These are phyloP conservation scores for Drosophila merina DNA, from an alignment of 2,888 invertebrate genomes.

Conservation along the genomic window DNA sequence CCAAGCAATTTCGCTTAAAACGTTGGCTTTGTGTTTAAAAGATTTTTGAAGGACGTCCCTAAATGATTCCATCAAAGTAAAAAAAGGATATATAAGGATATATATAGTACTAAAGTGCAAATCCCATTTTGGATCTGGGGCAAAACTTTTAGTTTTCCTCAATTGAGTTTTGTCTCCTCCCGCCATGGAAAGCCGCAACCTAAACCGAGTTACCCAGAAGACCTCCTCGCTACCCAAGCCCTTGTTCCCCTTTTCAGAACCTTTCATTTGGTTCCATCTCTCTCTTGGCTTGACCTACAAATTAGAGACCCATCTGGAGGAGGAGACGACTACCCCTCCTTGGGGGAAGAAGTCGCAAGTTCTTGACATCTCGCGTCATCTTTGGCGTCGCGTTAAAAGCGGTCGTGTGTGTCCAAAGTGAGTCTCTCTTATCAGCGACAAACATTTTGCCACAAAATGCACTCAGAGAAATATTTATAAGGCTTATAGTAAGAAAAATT, in stretches of 20 bases:
- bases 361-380: conserved; percentile 39
- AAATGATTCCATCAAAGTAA: background rate
- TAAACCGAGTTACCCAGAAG: background rate
- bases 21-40: background rate
- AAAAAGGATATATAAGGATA: background rate
- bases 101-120: conserved; percentile 10
- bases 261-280: conserved; percentile 18
- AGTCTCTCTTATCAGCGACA: conserved; percentile 29
- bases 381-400: conserved; percentile 8
- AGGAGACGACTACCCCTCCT: background rate
- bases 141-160: conserved; percentile 42
- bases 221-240: too few species aligned
- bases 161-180: conserved; percentile 28
- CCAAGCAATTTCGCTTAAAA: background rate
- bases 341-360: conserved; percentile 23
- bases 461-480: conserved; percentile 2
- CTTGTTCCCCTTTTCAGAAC: background rate
- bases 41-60: background rate
- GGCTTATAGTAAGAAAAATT: background rate
- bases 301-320: conserved; percentile 27
- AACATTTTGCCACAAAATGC: conserved; percentile 5
- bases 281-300: conserved; percentile 56
- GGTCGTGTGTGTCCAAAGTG: conserved; percentile 1
- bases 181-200: conserved; percentile 16
- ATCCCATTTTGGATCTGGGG: conserved; percentile 34